Conservation (phyloP, 2,888 invertebrate species). For the Zelleria hepariella region DNA sequence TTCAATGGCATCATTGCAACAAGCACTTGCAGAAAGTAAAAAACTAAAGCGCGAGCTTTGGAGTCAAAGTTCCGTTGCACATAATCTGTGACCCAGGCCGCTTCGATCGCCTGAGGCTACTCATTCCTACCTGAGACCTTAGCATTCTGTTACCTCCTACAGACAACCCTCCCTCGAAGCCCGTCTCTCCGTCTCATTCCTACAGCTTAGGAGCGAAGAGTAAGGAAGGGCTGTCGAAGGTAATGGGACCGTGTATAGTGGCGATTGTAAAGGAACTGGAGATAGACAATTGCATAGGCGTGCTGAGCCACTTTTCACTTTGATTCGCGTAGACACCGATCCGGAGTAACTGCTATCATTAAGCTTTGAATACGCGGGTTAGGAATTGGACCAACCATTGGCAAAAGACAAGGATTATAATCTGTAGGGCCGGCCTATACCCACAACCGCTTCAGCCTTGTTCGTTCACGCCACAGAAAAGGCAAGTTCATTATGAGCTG, state of each 20-base stretch:
- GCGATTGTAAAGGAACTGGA: slow-evolving; percentile 7
- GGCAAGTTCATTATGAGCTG: too few species aligned
- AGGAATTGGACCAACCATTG: neutral
- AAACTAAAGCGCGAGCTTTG: neutral
- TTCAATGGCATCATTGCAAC: neutral
- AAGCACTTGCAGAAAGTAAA: neutral
- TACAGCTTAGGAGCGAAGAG: neutral
- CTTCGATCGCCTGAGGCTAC: slow-evolving; percentile 42
- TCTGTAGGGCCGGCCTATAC: too few species aligned
- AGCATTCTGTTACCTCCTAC: neutral
- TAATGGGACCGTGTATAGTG: neutral
- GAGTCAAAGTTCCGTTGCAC: neutral
- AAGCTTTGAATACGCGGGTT: neutral
- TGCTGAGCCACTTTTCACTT: slow-evolving; percentile 31
- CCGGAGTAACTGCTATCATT: neutral
- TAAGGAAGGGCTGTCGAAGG: neutral
- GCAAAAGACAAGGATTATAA: neutral
- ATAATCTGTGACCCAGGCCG: slow-evolving; percentile 19
- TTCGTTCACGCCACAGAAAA: too few species aligned
- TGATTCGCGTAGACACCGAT: slow-evolving; percentile 23
- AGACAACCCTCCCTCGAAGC: neutral
- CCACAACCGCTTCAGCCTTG: too few species aligned
- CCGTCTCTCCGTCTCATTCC: neutral
- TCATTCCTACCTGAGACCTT: slow-evolving; percentile 31
- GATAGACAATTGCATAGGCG: slow-evolving; percentile 29